Evolutionary conservation across 2,797 vertebrate species (phyloP), one percentile per base, ranked within the genome.

Genomic region (Hoplostethus atlanticus): DNA sequence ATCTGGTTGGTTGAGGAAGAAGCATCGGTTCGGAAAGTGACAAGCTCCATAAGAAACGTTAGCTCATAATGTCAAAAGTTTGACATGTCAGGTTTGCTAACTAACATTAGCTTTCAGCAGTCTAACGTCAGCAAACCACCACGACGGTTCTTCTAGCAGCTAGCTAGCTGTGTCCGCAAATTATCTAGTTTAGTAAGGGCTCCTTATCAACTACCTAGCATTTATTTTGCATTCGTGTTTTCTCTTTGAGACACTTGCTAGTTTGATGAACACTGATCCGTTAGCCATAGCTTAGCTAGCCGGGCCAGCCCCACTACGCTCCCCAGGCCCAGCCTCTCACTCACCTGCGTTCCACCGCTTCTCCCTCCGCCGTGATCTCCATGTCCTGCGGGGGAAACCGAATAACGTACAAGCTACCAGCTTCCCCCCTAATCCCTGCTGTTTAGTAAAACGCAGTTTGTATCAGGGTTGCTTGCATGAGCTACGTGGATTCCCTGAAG

Each of bases 331-430:
- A 4, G 2, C 66, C 21, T 16, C 64, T 68, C 71, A 76, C 90
- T 85, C 67, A 93, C 94, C 92, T 91, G 81, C 82, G 92, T 61
- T 94, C 94, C 68, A 91, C 91, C 47, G 81, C 87, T 58, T 94
- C 92, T 75, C 61, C 84, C 68, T 93, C 93, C 25, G 74, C 80
- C n/a, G 71, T 64, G 3, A 80, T 75, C 80, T 95, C 94, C 94
- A 94, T 94, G 71, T 87, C 80, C 59, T 71, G 69, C 60, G 48
- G 66, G 38, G 73, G 71, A 77, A 89, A 71, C 60, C 58, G 81
- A 52, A 64, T 8, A 8, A 76, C 59, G 60, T 72, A 50, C 87
- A 6, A 36, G 77, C 56, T 6, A 81, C 90, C 86, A 91, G 84
- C 56, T 82, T 83, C 21, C 11, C 76, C 7, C 31, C 38, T 16